These are phyloP conservation scores for Oxytorus armatus DNA, from an alignment of 2,888 invertebrate species.

Conservation along the genomic window DNA sequence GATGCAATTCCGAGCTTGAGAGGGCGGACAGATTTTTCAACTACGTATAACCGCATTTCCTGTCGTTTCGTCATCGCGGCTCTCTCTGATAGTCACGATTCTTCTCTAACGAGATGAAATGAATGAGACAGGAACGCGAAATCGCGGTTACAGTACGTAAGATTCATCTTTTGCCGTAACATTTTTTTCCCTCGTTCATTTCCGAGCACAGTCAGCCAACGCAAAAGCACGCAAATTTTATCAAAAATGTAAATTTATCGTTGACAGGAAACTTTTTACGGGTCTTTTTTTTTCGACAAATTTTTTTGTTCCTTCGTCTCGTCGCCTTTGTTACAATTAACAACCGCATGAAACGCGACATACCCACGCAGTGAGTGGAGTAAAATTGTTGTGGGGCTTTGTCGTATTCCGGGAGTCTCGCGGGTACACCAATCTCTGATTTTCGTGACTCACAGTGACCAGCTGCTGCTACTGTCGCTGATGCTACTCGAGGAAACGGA, in stretches of 20 bases:
- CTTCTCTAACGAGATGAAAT: conserved; percentile 51
- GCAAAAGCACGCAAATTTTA: neutral
- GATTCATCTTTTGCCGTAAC: neutral
- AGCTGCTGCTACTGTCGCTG: conserved; percentile 56
- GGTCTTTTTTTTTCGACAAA: conserved; percentile 29
- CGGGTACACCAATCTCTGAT: conserved; percentile 64
- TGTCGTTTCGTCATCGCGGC: conserved; percentile 37
- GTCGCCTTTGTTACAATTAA: conserved; percentile 53
- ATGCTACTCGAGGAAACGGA: conserved; percentile 52
- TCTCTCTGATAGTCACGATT: conserved; percentile 29
- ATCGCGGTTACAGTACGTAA: neutral
- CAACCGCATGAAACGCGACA: conserved; percentile 30
- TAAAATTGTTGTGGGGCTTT: conserved; percentile 57
- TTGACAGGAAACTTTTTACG: conserved; percentile 7
- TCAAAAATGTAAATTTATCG: neutral
- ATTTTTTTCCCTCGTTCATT: neutral
- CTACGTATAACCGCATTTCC: conserved; percentile 36
- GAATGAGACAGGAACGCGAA: conserved; percentile 30
- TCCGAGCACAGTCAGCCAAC: neutral
- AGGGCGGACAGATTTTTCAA: conserved; percentile 16
- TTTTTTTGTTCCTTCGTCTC: conserved; percentile 18
- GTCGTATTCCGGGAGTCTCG: conserved; percentile 44
- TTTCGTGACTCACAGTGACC: conserved; percentile 54
- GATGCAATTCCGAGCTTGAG: conserved; percentile 65
- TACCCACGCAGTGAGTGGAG: conserved; percentile 3